Conservation (phyloP, 2,888 invertebrate genomes). For the Pseudolycoriella hygida region DNA sequence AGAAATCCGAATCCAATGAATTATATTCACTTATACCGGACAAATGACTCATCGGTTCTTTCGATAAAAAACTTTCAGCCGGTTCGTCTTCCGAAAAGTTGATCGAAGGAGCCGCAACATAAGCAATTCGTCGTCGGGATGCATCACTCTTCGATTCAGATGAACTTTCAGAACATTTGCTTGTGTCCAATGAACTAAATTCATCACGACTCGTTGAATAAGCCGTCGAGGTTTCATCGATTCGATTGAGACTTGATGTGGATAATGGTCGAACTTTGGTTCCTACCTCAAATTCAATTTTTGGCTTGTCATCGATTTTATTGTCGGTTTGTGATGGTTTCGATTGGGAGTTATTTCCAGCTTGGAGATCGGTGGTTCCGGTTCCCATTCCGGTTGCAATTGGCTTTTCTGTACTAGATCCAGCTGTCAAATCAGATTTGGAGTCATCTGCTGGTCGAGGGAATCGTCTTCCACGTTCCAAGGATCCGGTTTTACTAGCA, state of each 20-base stretch:
- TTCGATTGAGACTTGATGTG: background rate
- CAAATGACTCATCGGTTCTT: slow-evolving; percentile 16
- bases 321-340: background rate
- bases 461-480: slow-evolving; percentile 23
- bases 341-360: too few species aligned
- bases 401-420: background rate
- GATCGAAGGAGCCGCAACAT: slow-evolving; percentile 35
- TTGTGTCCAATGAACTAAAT: slow-evolving; percentile 12
- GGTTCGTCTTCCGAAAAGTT: slow-evolving; percentile 35
- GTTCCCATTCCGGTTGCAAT: background rate
- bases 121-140: slow-evolving; percentile 31
- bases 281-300: slow-evolving; percentile 23
- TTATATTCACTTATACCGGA: slow-evolving; percentile 9
- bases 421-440: background rate
- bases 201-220: slow-evolving; percentile 12
- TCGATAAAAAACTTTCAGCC: slow-evolving; percentile 19
- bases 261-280: slow-evolving; percentile 20
- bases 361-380: too few species aligned
- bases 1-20: slow-evolving; percentile 25
- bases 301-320: background rate
- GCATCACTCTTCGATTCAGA: slow-evolving; percentile 24
- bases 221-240: slow-evolving; percentile 9
- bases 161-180: slow-evolving; percentile 16
- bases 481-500: background rate
- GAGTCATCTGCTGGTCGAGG: slow-evolving; percentile 14